phyloP scores from a whole-genome alignment of 2,888 invertebrate species.

The Megastigmus dorsalis region DNA sequence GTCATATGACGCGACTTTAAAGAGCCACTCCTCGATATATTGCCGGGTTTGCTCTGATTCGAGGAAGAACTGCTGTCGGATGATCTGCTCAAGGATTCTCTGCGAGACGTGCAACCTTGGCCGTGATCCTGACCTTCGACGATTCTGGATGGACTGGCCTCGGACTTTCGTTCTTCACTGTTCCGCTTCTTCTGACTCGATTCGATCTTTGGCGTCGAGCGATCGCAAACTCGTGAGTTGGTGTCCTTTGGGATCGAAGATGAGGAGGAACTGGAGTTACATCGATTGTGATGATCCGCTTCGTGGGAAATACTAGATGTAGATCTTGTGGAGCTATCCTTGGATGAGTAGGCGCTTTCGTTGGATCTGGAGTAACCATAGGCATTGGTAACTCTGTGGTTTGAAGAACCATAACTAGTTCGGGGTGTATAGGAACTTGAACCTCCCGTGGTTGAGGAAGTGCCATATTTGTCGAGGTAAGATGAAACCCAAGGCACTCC shows the following conservation, averaged over 20 bases:
- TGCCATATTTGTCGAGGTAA: conserved; percentile 75
- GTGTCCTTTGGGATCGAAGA: conserved; percentile 22
- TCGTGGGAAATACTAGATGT: neutral
- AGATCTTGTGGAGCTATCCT: conserved; percentile 6
- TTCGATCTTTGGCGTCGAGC: neutral
- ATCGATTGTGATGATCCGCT: neutral
- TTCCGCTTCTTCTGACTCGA: conserved; percentile 34
- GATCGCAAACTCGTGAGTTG: neutral
- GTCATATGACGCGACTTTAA: conserved; percentile 64
- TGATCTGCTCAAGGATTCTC: conserved; percentile 59
- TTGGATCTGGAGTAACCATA: conserved; percentile 63
- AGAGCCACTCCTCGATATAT: conserved; percentile 35
- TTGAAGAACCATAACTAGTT: neutral
- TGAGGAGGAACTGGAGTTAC: conserved; percentile 6
- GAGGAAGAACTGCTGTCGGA: conserved; percentile 59
- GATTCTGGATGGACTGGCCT: conserved; percentile 55
- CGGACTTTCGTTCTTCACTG: conserved; percentile 18
- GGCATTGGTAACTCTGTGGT: conserved; percentile 26
- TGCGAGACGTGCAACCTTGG: conserved; percentile 56
- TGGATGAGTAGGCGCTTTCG: conserved; percentile 58
- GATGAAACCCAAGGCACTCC: conserved; percentile 79
- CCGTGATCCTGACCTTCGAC: conserved; percentile 60
- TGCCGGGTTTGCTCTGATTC: conserved; percentile 56
- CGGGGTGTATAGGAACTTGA: conserved; percentile 48
- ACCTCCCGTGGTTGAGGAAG: conserved; percentile 57